Evolutionary conservation across 2,113 vertebrate species (phyloP).

Genomic region (Rhea pennata): DNA sequence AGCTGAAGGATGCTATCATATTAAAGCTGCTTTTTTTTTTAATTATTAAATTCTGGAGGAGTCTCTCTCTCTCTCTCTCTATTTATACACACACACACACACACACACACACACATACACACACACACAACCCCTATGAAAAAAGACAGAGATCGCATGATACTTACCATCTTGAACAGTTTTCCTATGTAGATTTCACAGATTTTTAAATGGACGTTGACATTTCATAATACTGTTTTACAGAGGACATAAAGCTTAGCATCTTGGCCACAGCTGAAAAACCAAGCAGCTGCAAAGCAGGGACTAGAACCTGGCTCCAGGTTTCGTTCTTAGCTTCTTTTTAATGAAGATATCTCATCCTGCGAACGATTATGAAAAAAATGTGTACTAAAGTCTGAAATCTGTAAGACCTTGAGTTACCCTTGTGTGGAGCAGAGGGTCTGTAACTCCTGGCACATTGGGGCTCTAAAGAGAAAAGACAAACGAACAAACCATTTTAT

Average conservation of each 20-base stretch:
- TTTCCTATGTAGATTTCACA: background rate
- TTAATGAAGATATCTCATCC: background rate
- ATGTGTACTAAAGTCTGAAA: background rate
- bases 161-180: background rate
- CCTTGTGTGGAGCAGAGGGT: background rate
- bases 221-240: background rate
- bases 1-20: background rate
- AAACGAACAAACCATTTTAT: background rate
- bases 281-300: background rate
- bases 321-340: background rate
- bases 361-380: background rate
- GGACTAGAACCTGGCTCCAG: background rate
- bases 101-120: too few species aligned
- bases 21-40: background rate
- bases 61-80: background rate
- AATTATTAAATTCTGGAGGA: background rate
- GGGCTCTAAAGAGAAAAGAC: background rate
- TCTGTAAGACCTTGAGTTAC: background rate
- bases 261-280: background rate
- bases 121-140: background rate
- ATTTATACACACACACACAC: background rate
- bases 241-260: background rate
- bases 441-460: background rate
- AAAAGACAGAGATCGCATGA: background rate
- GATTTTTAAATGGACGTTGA: background rate